Percentiles rank a stretch among this genome's conserved stretches.
phyloP scores from a whole-genome alignment of 2,888 invertebrate genomes.

The Phaedon cochleariae region DNA sequence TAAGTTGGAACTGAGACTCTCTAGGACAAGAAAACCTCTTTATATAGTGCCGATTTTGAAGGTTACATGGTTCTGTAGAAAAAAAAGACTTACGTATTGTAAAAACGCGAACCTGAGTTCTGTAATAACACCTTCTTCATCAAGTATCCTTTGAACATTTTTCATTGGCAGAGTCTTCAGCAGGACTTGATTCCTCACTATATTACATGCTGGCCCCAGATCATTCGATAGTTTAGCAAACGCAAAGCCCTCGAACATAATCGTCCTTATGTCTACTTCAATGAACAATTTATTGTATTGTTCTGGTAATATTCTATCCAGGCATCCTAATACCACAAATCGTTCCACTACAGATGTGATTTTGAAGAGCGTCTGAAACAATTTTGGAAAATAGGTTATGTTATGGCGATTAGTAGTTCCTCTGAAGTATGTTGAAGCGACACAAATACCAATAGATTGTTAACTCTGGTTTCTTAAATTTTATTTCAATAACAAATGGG shows the following conservation, averaged over 20 bases:
- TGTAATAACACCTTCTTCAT: conserved; percentile 19
- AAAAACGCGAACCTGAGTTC: conserved; percentile 38
- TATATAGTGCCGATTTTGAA: too few species aligned
- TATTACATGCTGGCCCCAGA: conserved; percentile 42
- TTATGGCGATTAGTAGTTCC: too few species aligned
- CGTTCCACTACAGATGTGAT: conserved; percentile 34
- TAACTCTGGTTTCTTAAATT: too few species aligned
- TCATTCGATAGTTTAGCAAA: conserved; percentile 36
- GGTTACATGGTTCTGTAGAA: too few species aligned
- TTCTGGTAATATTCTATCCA: conserved; percentile 36
- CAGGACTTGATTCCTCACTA: conserved; percentile 38
- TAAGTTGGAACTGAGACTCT: too few species aligned
- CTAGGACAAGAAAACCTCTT: too few species aligned
- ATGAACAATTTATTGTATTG: conserved; percentile 39
- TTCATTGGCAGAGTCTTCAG: conserved; percentile 32
- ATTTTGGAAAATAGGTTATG: too few species aligned
- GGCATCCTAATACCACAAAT: conserved; percentile 41
- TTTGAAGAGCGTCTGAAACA: conserved; percentile 37
- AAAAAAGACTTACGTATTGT: conserved; percentile 43
- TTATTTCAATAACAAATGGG: too few species aligned
- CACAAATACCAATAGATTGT: too few species aligned
- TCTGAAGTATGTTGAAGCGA: too few species aligned
- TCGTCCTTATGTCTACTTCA: conserved; percentile 29
- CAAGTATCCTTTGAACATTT: conserved; percentile 32
- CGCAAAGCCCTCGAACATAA: conserved; percentile 44